Percentiles rank a stretch among this genome's conserved stretches.
These are phyloP conservation scores for Rhagonycha lutea DNA, from an alignment of 2,888 invertebrate species.

Conservation along the genomic window DNA sequence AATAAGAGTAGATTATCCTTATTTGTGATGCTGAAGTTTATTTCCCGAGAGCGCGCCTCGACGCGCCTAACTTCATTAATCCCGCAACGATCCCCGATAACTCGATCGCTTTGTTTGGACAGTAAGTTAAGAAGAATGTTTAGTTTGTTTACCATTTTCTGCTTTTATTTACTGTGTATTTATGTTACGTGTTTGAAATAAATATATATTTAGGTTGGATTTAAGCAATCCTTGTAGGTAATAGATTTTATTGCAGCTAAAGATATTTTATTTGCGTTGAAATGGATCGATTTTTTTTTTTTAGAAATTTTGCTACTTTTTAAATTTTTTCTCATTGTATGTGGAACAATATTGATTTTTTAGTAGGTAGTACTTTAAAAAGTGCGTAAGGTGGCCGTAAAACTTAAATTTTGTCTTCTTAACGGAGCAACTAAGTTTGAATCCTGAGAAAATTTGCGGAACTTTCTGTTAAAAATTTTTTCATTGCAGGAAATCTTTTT, in stretches of 20 bases:
- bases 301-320: neutral
- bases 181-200: constrained; percentile 20
- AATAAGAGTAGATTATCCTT: constrained; percentile 25
- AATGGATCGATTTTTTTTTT: neutral
- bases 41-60: constrained; percentile 32
- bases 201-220: constrained; percentile 7
- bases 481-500: too few relatives aligned
- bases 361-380: too few relatives aligned
- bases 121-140: constrained; percentile 55
- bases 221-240: neutral
- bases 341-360: too few relatives aligned
- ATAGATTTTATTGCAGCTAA: neutral
- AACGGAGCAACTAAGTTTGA: too few relatives aligned
- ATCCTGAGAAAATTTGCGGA: too few relatives aligned
- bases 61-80: constrained; percentile 48
- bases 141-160: constrained; percentile 50
- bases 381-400: too few relatives aligned
- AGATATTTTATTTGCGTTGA: neutral
- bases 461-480: too few relatives aligned
- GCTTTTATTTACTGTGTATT: constrained; percentile 17
- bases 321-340: too few relatives aligned
- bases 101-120: constrained; percentile 50
- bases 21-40: constrained; percentile 22
- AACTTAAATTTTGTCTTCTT: too few relatives aligned
- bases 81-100: constrained; percentile 44